Base-by-base conservation (phyloP, 2,113 vertebrate genomes). In the Leuciscus idus region DNA sequence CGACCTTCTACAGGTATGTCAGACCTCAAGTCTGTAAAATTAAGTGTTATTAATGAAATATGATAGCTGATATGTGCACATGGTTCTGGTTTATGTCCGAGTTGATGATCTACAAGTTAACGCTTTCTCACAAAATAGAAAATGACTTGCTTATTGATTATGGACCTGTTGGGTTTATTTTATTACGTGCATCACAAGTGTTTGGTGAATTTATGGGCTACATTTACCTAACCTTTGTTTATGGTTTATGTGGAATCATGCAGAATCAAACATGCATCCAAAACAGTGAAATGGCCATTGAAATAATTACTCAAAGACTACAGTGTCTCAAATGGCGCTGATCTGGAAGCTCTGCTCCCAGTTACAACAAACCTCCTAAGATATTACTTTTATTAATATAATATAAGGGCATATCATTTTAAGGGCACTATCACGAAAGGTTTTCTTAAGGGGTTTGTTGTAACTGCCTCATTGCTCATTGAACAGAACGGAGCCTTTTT, bases 1-100 rank as follows among this genome's bases (percentile, higher is more conserved):
- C 46, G 61, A 9, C 33, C 64, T 36, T 48, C 66, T n/a, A 26
- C 84, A 88, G 87, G 87, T 88, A 88, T 11, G 87, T 68, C 62
- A 36, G 26, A 59, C 33, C 39, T 21, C 15, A 36, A 79, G 3
- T 36, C 6, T 7, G 0, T 17, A 39, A 39, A 59, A 59, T 81
- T 5, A 81, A 68, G n/a, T 66, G 80, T 66, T 39, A 36, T 21
- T 50, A 55, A 77, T 80, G 33, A 43, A 17, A 61, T 9, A 79
- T 11, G 33, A 21, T 23, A 39, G 30, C 36, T 30, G 61, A 50
- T 26, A 43, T 81, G 77, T 61, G 33, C 36, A 43, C 57, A 62
- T 43, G 57, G 77, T 39, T 36, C 19, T 61, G 77, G 30, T 78
- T 78, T 33, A 57, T 57, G 28, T 57, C 6, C 2, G 1, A 61